Conservation (phyloP, 2,113 vertebrate genomes). For the Bombycilla garrulus region DNA sequence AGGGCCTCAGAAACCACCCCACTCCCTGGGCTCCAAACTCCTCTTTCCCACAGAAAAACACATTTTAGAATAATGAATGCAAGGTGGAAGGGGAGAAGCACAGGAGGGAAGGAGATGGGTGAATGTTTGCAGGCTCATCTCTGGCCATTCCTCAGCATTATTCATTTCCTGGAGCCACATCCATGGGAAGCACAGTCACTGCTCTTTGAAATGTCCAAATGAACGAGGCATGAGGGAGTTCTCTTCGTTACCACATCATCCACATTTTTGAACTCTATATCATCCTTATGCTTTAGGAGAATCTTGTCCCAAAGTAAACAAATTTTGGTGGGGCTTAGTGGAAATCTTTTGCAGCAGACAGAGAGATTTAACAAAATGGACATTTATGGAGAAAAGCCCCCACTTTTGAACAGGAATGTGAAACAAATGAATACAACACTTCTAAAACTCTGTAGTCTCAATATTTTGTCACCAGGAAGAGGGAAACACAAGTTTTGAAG, state of each 20-base stretch:
- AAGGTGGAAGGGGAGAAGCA: background rate
- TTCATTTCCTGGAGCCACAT: slow-evolving; percentile 12
- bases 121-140: slow-evolving; percentile 23
- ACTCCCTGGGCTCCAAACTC: background rate
- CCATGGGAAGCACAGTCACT: slow-evolving; percentile 1
- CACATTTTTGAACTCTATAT: slow-evolving; percentile 45
- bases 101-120: background rate
- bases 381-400: background rate
- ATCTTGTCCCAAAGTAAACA: slow-evolving; percentile 51
- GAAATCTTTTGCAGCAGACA: background rate
- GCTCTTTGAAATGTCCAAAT: background rate
- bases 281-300: slow-evolving; percentile 17
- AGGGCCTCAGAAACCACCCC: background rate
- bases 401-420: background rate
- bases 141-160: background rate
- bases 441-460: background rate
- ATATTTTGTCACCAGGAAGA: background rate
- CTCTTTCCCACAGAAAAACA: background rate
- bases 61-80: background rate
- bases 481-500: background rate
- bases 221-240: slow-evolving; percentile 12
- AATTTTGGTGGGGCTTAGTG: slow-evolving; percentile 31
- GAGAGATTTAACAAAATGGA: background rate
- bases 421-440: background rate
- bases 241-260: background rate